Conservation (phyloP, 2,113 vertebrate species). For the Erythrocercus mccallii region DNA sequence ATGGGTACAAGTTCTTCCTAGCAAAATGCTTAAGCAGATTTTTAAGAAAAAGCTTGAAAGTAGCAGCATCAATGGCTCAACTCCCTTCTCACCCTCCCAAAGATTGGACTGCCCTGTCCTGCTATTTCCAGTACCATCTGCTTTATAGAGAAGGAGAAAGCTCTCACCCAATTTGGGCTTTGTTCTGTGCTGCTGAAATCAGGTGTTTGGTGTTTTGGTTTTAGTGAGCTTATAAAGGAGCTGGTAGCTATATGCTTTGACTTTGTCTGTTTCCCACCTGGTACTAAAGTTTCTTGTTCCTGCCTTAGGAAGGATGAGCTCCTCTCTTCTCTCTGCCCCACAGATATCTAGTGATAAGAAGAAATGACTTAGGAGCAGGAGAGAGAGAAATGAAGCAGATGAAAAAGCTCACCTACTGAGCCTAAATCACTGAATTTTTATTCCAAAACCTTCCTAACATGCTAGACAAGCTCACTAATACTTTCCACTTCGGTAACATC, state of each 20-base stretch:
- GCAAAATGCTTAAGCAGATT: background rate
- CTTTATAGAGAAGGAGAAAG: background rate
- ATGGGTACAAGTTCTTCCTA: background rate
- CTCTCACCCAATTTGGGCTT: background rate
- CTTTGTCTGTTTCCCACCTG: background rate
- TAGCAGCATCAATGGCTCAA: background rate
- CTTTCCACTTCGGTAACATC: background rate
- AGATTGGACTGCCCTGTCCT: background rate
- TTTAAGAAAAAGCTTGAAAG: background rate
- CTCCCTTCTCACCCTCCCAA: background rate
- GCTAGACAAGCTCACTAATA: background rate
- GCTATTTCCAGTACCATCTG: background rate
- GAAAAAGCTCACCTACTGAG: background rate
- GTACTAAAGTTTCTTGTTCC: background rate
- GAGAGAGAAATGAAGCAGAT: background rate
- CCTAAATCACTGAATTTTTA: background rate
- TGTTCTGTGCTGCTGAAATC: background rate
- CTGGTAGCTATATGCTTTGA: background rate
- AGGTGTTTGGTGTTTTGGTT: background rate
- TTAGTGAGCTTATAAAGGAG: background rate
- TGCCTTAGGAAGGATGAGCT: background rate
- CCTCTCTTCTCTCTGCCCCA: background rate
- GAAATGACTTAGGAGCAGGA: background rate
- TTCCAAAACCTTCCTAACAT: background rate
- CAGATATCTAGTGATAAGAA: background rate